Evolutionary conservation across 2,113 vertebrate genomes (phyloP).

Genomic region (Okapia johnstoni): DNA sequence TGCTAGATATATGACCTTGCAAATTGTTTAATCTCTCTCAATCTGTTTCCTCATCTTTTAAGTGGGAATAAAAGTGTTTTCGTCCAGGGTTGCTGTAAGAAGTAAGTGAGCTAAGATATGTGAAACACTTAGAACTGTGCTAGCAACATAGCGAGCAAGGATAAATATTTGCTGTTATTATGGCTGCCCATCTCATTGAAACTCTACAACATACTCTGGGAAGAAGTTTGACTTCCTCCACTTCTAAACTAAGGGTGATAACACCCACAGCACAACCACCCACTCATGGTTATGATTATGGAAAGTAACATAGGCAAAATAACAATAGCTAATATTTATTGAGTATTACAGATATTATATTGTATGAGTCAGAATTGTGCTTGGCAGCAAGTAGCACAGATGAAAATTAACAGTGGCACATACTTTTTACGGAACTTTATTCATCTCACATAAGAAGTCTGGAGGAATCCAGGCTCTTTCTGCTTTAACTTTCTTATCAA

Average conservation of each 20-base stretch:
- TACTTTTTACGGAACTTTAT: neutral
- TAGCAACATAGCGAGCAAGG: neutral
- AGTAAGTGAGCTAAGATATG: neutral
- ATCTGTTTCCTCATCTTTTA: neutral
- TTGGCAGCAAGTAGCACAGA: neutral
- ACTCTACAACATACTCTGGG: neutral
- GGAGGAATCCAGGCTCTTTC: neutral
- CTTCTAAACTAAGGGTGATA: neutral
- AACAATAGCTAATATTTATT: neutral
- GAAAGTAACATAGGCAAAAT: neutral
- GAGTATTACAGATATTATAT: neutral
- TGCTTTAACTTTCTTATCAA: neutral
- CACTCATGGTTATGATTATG: neutral
- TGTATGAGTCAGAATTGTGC: neutral
- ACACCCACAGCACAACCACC: neutral
- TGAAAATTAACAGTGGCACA: neutral
- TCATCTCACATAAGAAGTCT: neutral
- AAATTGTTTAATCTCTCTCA: neutral
- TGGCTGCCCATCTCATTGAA: neutral
- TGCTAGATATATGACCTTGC: neutral
- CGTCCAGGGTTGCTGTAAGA: neutral
- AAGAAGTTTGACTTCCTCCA: neutral
- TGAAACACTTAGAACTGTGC: neutral
- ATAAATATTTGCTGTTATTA: slow-evolving; percentile 2
- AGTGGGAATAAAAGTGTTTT: neutral